Base-by-base conservation (phyloP, 2,888 invertebrate genomes). In the Polydrusus cervinus region DNA sequence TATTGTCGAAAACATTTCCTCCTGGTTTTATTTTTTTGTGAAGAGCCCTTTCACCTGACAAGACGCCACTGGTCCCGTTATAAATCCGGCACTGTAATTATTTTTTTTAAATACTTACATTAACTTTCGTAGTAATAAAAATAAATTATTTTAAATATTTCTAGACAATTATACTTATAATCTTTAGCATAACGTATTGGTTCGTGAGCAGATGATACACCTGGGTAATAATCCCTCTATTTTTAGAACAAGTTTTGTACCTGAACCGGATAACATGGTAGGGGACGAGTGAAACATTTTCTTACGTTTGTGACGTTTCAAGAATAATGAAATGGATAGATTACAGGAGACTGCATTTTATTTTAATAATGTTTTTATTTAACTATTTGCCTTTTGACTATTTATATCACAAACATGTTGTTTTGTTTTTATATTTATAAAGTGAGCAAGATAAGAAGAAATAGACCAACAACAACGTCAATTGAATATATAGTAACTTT, bases 241-340 rank as follows among this genome's bases (percentile, higher is more conserved):
- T 76, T 76, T 69, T 76, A 76, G 76, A 76, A 55, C 76, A 20
- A 76, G 62, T 76, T 75, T 76, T 72, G 43, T 76, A 76, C 76
- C 76, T 76, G 76, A 64, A 34, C 45, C 70, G 51, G 66, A 65
- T 38, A 49, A 13, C 45, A 47, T 65, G 14, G 2, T 51, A 65
- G 20, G 34, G 51, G 8, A 49, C 51, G 49, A 38, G 16, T 57
- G 57, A 60, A 11, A 16, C 38, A 38, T 60, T 60, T 60, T 60
- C 57, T 60, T 38, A n/a, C 25, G 53, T 53, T 53, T 53, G 25
- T 53, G 13, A 13, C 3, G 18, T 38, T 60, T 55, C 8, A 9
- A 34, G 9, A 55, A 55, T 25, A 25, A 25, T 25, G 25, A 34
- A 13, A 9, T 3, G 14, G 14, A 8, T 5, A 34, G 14, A 34